These are phyloP conservation scores for Bubo blakistoni DNA, from an alignment of 2,113 vertebrate species.

Conservation along the genomic window DNA sequence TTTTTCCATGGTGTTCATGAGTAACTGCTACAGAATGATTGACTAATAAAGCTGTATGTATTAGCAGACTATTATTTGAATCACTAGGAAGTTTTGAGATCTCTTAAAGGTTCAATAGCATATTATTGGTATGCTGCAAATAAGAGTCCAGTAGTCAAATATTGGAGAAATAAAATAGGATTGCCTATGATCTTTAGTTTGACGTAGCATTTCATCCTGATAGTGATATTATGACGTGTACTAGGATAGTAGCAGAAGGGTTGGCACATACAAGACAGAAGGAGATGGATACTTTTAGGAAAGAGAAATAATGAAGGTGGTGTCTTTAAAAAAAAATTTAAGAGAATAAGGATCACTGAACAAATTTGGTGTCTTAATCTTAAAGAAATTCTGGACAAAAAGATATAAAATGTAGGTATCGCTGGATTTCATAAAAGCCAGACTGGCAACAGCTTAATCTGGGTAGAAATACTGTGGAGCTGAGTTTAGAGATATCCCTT, in stretches of 20 bases:
- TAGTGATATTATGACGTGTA: not conserved
- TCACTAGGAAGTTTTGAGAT: not conserved
- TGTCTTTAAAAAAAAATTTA: not conserved
- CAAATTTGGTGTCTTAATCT: not conserved
- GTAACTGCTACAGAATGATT: not conserved
- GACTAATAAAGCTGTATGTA: not conserved
- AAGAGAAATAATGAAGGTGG: not conserved
- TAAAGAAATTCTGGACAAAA: not conserved
- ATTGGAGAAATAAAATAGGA: not conserved
- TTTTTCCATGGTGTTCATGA: not conserved
- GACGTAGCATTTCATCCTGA: not conserved
- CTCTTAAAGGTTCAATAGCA: not conserved
- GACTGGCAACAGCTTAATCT: not conserved
- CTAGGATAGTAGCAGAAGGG: not conserved
- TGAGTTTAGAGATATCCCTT: not conserved
- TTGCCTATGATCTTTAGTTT: not conserved
- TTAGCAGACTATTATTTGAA: not conserved
- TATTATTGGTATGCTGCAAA: not conserved
- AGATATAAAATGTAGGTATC: not conserved
- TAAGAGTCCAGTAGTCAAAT: not conserved
- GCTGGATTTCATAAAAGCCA: not conserved
- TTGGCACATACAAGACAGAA: not conserved
- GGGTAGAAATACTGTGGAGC: not conserved
- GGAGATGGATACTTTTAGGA: not conserved
- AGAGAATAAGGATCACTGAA: not conserved